phyloP scores from a whole-genome alignment of 2,888 invertebrate species.

The Piscicola geometra region DNA sequence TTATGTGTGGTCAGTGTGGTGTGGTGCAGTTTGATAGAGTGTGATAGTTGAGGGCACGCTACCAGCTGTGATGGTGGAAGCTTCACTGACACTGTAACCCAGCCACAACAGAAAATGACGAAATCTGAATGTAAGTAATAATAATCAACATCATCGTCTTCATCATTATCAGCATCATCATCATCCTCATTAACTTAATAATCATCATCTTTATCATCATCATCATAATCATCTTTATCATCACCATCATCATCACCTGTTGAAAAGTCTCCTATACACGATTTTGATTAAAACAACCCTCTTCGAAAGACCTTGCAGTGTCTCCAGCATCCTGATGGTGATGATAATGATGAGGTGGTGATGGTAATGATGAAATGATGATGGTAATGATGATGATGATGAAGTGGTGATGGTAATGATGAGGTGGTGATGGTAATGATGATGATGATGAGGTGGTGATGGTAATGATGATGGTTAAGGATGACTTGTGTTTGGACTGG shows the following conservation, averaged over 20 bases:
- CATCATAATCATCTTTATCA: conserved; percentile 57
- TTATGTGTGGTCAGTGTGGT: too few species aligned
- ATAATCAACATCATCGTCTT: conserved; percentile 60
- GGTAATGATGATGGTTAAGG: neutral
- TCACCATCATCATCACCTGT: conserved; percentile 64
- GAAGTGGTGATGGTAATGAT: neutral
- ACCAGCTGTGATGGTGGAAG: conserved; percentile 55
- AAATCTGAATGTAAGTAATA: conserved; percentile 61
- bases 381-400: neutral
- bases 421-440: neutral
- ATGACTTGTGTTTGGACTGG: conserved; percentile 69
- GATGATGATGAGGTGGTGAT: neutral
- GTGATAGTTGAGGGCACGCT: conserved; percentile 63
- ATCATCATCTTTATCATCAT: conserved; percentile 30
- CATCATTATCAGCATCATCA: conserved; percentile 58
- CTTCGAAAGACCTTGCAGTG: conserved; percentile 91
- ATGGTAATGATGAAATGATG: neutral
- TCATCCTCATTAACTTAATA: conserved; percentile 58
- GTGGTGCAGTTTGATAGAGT: too few species aligned
- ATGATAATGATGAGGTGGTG: conserved; percentile 12
- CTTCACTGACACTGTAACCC: conserved; percentile 78
- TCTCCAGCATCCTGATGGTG: conserved; percentile 71
- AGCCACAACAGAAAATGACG: conserved; percentile 85
- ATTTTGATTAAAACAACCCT: conserved; percentile 87
- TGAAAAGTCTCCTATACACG: conserved; percentile 84